These are phyloP conservation scores for Trachops cirrhosus DNA, from an alignment of 2,797 vertebrate genomes.

Conservation along the genomic window DNA sequence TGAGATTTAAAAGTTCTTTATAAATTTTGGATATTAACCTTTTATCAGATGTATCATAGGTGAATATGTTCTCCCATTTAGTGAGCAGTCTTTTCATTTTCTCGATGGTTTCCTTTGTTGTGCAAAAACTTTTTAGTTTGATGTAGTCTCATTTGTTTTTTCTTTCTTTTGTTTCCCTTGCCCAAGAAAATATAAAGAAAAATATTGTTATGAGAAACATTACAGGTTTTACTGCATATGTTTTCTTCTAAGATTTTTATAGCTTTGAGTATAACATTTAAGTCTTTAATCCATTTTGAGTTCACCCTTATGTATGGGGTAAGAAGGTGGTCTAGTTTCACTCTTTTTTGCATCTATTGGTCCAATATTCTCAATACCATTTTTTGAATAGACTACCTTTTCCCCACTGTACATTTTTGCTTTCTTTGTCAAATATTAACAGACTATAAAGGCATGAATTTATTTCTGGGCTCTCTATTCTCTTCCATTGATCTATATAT, in stretches of 20 bases:
- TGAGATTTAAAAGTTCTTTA: neutral
- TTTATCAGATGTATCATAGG: neutral
- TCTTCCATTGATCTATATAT: neutral
- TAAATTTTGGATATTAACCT: neutral
- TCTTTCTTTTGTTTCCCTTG: neutral
- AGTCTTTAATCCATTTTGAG: no score
- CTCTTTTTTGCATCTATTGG: neutral
- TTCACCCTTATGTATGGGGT: no score
- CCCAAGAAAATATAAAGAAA: neutral
- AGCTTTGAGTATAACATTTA: no score
- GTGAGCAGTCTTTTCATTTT: neutral
- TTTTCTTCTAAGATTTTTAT: no score
- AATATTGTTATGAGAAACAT: neutral
- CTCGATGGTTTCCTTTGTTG: neutral
- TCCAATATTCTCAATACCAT: neutral
- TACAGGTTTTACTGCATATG: no score
- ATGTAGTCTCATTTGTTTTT: neutral
- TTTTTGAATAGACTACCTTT: neutral
- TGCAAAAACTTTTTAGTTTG: neutral
- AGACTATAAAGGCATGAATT: neutral
- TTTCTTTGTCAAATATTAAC: neutral
- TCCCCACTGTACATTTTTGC: neutral
- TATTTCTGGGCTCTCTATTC: neutral
- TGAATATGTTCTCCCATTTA: neutral
- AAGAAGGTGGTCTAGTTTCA: neutral